Evolutionary conservation across 2,888 invertebrate species (phyloP).

Genomic region (Diogma glabrata): DNA sequence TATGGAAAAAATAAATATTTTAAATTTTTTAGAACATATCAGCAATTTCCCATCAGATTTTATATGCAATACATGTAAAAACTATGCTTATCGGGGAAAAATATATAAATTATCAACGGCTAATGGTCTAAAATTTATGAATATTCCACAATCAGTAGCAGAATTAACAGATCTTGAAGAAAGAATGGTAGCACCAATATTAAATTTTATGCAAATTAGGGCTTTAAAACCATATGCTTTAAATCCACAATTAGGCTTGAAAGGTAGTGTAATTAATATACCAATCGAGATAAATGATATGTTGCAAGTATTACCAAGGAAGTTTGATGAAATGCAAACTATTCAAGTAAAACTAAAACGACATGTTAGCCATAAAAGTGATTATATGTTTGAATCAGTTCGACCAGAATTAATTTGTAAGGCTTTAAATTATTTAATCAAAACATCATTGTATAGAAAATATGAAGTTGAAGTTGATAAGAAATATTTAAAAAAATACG

Average conservation of each 20-base stretch:
- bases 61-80: too few species aligned
- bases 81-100: too few species aligned
- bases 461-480: too few species aligned
- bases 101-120: background rate
- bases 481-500: background rate
- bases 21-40: too few species aligned
- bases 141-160: slow-evolving; percentile 20
- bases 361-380: slow-evolving; percentile 20
- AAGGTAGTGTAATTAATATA: too few species aligned
- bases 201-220: slow-evolving; percentile 31
- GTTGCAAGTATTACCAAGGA: slow-evolving; percentile 20
- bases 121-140: background rate
- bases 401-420: slow-evolving; percentile 19
- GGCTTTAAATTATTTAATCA: too few species aligned
- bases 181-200: slow-evolving; percentile 25
- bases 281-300: slow-evolving; percentile 23
- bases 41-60: too few species aligned
- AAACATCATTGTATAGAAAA: too few species aligned
- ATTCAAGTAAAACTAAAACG: slow-evolving; percentile 24
- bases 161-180: slow-evolving; percentile 25
- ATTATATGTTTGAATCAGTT: slow-evolving; percentile 25
- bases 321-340: slow-evolving; percentile 21
- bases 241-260: slow-evolving; percentile 24
- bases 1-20: too few species aligned
- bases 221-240: slow-evolving; percentile 22